These are phyloP conservation scores for Hepsetus odoe DNA, from an alignment of 2,113 vertebrate genomes.

Conservation along the genomic window DNA sequence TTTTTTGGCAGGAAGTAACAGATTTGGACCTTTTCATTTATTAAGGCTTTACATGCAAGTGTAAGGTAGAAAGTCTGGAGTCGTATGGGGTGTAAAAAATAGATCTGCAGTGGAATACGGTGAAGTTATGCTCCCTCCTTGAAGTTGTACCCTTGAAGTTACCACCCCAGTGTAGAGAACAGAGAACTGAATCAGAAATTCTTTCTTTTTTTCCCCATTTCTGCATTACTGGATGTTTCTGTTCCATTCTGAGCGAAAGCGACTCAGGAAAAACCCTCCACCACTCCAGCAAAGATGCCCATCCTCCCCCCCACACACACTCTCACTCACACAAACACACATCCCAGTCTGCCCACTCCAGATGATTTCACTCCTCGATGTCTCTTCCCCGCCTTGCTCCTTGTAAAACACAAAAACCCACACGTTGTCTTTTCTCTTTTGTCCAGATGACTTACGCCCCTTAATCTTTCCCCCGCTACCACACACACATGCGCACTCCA, in stretches of 20 bases:
- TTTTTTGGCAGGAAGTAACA: no score
- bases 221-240: background rate
- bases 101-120: no score
- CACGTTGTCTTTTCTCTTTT: background rate
- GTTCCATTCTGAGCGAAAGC: background rate
- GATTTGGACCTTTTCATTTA: no score
- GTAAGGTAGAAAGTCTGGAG: no score
- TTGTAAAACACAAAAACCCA: background rate
- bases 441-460: constrained; percentile 26
- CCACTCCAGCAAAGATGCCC: background rate
- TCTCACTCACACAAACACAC: constrained; percentile 1
- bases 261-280: background rate
- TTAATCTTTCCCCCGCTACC: constrained; percentile 7
- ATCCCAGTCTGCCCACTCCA: background rate
- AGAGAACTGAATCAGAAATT: no score
- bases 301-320: background rate
- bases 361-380: background rate
- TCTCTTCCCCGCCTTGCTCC: background rate
- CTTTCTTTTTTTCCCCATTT: background rate
- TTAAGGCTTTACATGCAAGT: no score
- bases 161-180: no score
- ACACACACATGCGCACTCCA: background rate
- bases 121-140: no score
- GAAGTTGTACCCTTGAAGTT: no score
- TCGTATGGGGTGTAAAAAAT: no score